Base-by-base conservation (phyloP, 35 echinoderm and acorn worm genomes). In the Chiridota heheva region DNA sequence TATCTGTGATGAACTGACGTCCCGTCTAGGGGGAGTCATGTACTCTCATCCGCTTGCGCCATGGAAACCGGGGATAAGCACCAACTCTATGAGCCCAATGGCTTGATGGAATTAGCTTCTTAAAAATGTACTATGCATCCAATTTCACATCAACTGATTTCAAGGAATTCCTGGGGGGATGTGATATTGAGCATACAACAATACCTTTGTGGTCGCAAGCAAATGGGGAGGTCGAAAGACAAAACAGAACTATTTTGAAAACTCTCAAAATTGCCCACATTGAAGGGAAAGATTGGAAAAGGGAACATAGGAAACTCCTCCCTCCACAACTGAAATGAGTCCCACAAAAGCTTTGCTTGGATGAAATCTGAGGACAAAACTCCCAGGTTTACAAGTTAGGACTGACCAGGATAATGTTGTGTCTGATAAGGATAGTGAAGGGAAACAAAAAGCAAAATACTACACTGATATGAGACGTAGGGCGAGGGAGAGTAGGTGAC, bases 91-190 rank as follows among this genome's bases (percentile, higher is more conserved):
- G n/a, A n/a, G n/a, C n/a, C 40, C 20, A 25, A 60, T 49, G 73
- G 45, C 63, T 79, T 80, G 61, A 47, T 24, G 49, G 79, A 16
- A 81, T 82, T 0, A 34, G n/a, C 17, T 74, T 73, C 6, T 36
- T 91, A 16, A 86, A 85, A 56, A 77, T 63, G 58, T 81, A 85
- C 59, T 85, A 85, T 85, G 81, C 72, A 22, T 35, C 81, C 28
- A 70, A 91, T 55, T 84, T 90, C 42, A 3, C 59, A 40, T 77
- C 48, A 3, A 15, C 28, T 5, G 30, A 33, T 18, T 85, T 91
- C 56, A 55, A 78, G 36, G 58, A 1, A 58, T 84, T 67, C 46
- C 49, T 77, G 42, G 47, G n/a, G 31, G 51, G 12, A 36, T 77
- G 73, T 39, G 73, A n/a, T 58, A 77, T 77, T 40, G 28, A 31